Percentiles rank a stretch among this genome's conserved stretches.
Evolutionary conservation across 2,888 invertebrate genomes (phyloP).

Genomic region (Hydriomena furcata): DNA sequence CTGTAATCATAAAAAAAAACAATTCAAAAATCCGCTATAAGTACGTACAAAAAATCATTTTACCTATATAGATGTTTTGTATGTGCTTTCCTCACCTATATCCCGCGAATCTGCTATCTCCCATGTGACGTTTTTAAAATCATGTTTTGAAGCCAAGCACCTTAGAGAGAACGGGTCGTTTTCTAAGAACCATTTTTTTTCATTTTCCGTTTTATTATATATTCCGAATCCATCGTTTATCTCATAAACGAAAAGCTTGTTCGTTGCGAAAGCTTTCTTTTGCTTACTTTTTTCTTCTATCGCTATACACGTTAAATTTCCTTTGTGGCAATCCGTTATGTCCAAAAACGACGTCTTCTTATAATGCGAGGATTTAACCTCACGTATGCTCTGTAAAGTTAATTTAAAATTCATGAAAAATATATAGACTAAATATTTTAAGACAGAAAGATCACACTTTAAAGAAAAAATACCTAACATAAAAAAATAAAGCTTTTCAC

Average conservation of each 20-base stretch:
- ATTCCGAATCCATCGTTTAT: slow-evolving; percentile 64
- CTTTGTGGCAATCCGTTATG: slow-evolving; percentile 43
- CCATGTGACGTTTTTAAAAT: slow-evolving; percentile 63
- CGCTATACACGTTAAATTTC: slow-evolving; percentile 60
- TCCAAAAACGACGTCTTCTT: slow-evolving; percentile 48
- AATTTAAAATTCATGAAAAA: too few relatives aligned
- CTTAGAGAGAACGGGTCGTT: slow-evolving; percentile 47
- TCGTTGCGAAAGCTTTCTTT: slow-evolving; percentile 18
- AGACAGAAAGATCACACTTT: too few relatives aligned
- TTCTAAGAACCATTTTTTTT: slow-evolving; percentile 54
- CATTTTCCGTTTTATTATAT: slow-evolving; percentile 30
- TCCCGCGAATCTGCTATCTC: slow-evolving; percentile 24
- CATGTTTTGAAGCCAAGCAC: slow-evolving; percentile 65
- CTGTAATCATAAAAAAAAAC: slow-evolving; percentile 43
- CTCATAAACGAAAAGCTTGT: slow-evolving; percentile 58
- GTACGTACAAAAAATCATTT: too few relatives aligned
- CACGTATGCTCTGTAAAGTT: slow-evolving; percentile 11
- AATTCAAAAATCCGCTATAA: neutral
- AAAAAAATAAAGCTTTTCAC: too few relatives aligned
- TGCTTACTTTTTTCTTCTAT: too few relatives aligned
- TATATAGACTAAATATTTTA: too few relatives aligned
- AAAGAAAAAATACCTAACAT: too few relatives aligned
- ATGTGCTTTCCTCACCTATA: slow-evolving; percentile 40
- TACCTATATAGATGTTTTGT: neutral
- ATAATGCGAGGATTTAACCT: slow-evolving; percentile 40